phyloP scores from a whole-genome alignment of 2,888 invertebrate genomes.

The Stenchaetothrips biformis region DNA sequence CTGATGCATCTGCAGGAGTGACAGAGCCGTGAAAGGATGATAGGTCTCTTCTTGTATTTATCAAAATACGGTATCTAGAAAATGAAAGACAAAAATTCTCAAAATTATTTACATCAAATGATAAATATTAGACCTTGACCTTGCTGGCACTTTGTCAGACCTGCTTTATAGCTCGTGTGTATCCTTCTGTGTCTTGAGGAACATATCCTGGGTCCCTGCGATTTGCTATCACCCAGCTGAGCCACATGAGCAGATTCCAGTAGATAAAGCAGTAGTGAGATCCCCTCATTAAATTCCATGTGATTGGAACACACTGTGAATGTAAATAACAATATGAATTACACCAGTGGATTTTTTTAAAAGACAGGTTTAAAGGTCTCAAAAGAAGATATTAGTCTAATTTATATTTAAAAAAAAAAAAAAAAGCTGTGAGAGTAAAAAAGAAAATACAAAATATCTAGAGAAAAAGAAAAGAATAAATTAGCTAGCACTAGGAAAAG shows the following conservation, averaged over 20 bases:
- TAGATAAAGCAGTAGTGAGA: constrained; percentile 87
- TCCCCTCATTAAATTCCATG: constrained; percentile 80
- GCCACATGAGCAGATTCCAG: constrained; percentile 89
- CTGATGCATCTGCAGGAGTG: constrained; percentile 86
- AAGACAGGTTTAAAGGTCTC: too few relatives aligned
- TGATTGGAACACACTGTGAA: constrained; percentile 75
- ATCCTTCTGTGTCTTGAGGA: constrained; percentile 82
- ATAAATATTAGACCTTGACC: not conserved
- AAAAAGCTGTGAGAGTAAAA: constrained; percentile 7
- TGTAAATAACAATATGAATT: not conserved
- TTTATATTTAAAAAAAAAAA: constrained; percentile 14
- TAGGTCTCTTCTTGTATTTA: constrained; percentile 78
- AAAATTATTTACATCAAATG: not conserved
- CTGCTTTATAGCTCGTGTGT: constrained; percentile 84
- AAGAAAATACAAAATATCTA: constrained; percentile 6
- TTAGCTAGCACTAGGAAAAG: not conserved
- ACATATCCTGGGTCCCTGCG: constrained; percentile 86
- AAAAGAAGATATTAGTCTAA: not conserved
- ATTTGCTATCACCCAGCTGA: constrained; percentile 85
- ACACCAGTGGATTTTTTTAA: too few relatives aligned
- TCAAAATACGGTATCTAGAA: constrained; percentile 76
- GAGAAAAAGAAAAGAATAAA: constrained; percentile 4
- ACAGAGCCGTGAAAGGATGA: constrained; percentile 74
- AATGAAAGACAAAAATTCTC: not conserved
- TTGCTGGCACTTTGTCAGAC: constrained; percentile 37